These are phyloP conservation scores for Phocoena phocoena DNA, from an alignment of 2,113 vertebrate species.

Conservation along the genomic window DNA sequence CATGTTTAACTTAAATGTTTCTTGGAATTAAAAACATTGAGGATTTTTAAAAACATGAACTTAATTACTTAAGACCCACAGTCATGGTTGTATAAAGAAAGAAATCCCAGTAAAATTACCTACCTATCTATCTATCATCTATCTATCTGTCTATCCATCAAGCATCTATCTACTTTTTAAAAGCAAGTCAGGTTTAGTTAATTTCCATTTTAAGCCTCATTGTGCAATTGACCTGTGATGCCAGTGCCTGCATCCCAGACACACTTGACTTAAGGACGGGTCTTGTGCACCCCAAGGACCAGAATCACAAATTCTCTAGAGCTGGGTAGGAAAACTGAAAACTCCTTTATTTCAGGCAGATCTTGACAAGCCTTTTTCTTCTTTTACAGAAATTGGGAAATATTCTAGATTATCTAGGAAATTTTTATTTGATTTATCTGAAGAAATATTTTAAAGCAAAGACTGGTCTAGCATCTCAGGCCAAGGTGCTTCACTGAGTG, in stretches of 20 bases:
- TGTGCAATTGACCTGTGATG: background rate
- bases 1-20: background rate
- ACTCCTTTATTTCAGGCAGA: background rate
- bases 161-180: background rate
- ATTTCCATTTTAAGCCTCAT: background rate
- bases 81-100: background rate
- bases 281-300: fast-evolving
- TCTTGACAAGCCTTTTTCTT: background rate
- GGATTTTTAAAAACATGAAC: background rate
- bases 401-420: slow-evolving; percentile 14
- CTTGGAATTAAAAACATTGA: slow-evolving; percentile 20
- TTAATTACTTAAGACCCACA: slow-evolving; percentile 14
- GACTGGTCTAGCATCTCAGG: background rate
- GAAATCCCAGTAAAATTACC: background rate
- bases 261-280: background rate
- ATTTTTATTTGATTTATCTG: background rate
- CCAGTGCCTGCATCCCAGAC: background rate
- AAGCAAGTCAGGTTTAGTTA: background rate
- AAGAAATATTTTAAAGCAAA: background rate
- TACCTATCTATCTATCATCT: too few species aligned
- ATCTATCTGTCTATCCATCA: background rate
- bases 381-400: background rate
- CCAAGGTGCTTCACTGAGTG: background rate
- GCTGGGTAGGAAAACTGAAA: background rate
- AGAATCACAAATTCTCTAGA: background rate